A percentile compares a stretch with the other conserved stretches of the same genome.
Conservation (phyloP, 2,113 vertebrate genomes). For the Redunca redunca region DNA sequence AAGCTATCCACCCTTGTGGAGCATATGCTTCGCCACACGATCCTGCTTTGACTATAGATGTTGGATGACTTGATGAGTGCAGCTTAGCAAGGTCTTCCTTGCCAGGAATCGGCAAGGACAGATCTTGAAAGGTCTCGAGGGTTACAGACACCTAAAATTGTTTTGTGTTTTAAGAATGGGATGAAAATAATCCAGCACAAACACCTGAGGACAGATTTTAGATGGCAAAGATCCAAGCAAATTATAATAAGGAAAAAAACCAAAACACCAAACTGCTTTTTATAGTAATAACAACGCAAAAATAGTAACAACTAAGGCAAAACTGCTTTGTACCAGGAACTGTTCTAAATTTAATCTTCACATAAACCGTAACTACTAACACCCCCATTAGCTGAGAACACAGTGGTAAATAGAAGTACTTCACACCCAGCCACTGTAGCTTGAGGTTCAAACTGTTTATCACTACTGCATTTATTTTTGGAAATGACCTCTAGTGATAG, state of each 20-base stretch:
- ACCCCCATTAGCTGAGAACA: not conserved
- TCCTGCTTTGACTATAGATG: conserved; percentile 93
- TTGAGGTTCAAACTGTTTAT: not conserved
- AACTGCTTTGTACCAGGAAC: not conserved
- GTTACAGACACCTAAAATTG: conserved; percentile 91
- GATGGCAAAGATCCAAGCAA: conserved; percentile 36
- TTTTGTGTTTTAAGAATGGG: conserved; percentile 54
- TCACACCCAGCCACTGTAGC: not conserved
- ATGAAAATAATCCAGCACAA: conserved; percentile 55
- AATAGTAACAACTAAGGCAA: not conserved
- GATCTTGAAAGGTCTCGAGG: conserved; percentile 98
- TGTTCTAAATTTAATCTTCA: conserved; percentile 17
- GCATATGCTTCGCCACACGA: conserved; percentile 97
- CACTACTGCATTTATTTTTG: not conserved
- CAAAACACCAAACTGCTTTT: not conserved
- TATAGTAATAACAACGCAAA: not conserved
- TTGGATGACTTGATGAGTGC: conserved; percentile 95
- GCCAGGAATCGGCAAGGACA: conserved; percentile 97
- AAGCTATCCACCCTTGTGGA: conserved; percentile 96
- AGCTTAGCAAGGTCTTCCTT: conserved; percentile 99
- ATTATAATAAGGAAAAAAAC: not conserved
- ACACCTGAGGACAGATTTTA: conserved; percentile 38
- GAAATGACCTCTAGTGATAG: not conserved
- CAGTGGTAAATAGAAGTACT: not conserved
- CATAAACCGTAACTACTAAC: not conserved